Base-by-base conservation (phyloP, 1,140 invertebrate genomes). In the Drosophila kurseongensis region DNA sequence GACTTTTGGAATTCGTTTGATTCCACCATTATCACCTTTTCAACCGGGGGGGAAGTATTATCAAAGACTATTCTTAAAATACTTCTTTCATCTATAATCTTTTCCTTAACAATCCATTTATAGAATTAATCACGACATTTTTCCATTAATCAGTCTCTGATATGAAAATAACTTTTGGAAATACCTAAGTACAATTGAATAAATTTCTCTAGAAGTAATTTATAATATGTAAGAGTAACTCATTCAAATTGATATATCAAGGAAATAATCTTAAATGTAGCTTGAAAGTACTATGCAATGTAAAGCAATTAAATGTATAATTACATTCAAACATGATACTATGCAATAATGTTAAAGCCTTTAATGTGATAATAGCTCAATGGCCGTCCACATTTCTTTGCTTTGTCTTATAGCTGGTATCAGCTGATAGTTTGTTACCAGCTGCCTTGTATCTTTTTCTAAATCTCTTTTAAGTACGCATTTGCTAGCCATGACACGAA, bases 311-410 rank as follows among this genome's bases (percentile, higher is more conserved):
- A 59, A 0, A 32, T 14, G 6, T 3, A 16, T 14, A 23, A 62
- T 42, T 42, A 14, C 2, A 38, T 16, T 10, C 14, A 38, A 16
- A 0, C 14, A 40, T 38, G 14, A 1, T 18, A 18, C 18, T 18
- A 18, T 18, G 2, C 18, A 18, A 18, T 14, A 42, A 29, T 41
- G 35, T n/a, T 41, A 0, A n/a, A 50, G 27, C 3, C 10, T 40
- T 8, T 63, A 50, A 63, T 50, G 36, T 36, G 6, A 35, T 42
- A 36, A 63, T 63, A 16, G 36, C 5, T 50, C 10, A 29, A 23
- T 44, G 14, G 35, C 13, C 16, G 32, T 14, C 8, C 12, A 45
- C 14, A 29, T 38, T 47, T 18, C 42, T 23, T 12, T 1, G 23
- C 23, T 13, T 12, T 16, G 5, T 8, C 9, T 3, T 27, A 51